Base-by-base conservation (phyloP, 2,113 vertebrate genomes). In the Sitta europaea region DNA sequence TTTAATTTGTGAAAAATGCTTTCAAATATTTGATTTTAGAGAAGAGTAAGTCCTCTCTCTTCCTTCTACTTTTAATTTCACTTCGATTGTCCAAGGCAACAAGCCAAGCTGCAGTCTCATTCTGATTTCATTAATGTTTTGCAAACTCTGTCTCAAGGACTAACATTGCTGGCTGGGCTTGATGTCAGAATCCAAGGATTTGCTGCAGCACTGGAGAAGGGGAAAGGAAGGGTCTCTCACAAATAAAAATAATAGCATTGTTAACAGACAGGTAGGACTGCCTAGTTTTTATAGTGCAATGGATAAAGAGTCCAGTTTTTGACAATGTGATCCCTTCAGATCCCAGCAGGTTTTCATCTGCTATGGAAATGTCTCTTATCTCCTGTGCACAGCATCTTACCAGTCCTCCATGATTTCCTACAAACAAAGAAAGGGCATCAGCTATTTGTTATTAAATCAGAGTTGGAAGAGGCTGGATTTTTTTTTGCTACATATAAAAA, bases 101-200 rank as follows among this genome's bases (percentile, higher is more conserved):
- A 90, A 86, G 97, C 96, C 96, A 96, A 97, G 51, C 86, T 97
- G 96, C 96, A 92, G 96, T 94, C 86, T 95, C 93, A 96, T 94
- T 94, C 81, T 95, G 92, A 95, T 91, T 96, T 96, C 94, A 61
- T 92, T 97, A 96, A 90, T 53, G 66, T 88, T 96, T 97, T 97
- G 94, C 85, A 93, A 93, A 94, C 89, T 79, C 75, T 79, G 55
- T 72, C 93, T 92, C 82, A 92, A 92, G 95, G 83, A 92, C 97
- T 93, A 79, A 76, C 1, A 23, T 40, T 95, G 68, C 92, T 97
- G 85, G 83, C 89, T 82, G 88, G 88, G 86, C 81, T 88, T 51
- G 50, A 22, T 87, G 86, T 92, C 94, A 95, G 92, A 89, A 81
- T 88, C 79, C 92, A 96, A 42, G 93, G 84, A 94, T 98, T 96